Evolutionary conservation across 2,888 invertebrate species (phyloP).

Genomic region (Spatulosminthurus flaviceps): DNA sequence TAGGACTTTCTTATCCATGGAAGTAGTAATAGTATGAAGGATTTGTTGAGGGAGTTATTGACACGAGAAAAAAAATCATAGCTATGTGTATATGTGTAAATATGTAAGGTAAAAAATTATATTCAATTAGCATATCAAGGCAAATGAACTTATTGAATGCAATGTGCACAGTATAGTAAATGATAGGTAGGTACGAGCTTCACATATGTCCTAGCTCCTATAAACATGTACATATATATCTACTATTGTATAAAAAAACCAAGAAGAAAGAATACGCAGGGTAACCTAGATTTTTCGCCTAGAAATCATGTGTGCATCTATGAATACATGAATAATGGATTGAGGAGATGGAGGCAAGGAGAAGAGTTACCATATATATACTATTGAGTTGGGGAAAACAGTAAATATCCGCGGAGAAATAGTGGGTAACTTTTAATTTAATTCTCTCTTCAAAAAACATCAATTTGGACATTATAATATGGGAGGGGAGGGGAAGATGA

Average conservation of each 20-base stretch:
- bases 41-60: constrained; percentile 24
- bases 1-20: background rate
- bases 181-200: too few relatives aligned
- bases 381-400: background rate
- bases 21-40: background rate
- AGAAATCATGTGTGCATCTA: constrained; percentile 50
- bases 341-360: too few relatives aligned
- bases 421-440: too few relatives aligned
- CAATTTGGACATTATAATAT: too few relatives aligned
- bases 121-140: constrained; percentile 40
- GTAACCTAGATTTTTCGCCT: constrained; percentile 49
- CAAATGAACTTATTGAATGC: constrained; percentile 43
- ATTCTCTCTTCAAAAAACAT: too few relatives aligned
- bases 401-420: too few relatives aligned
- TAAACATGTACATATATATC: background rate
- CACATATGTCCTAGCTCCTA: too few relatives aligned
- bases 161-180: background rate
- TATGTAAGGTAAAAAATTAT: too few relatives aligned
- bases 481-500: too few relatives aligned
- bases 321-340: constrained; percentile 51
- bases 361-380: too few relatives aligned
- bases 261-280: constrained; percentile 10
- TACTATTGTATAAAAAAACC: background rate
- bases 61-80: constrained; percentile 32
- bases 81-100: too few relatives aligned